Base-by-base conservation (phyloP, 2,797 vertebrate species). In the Australoheros facetus region DNA sequence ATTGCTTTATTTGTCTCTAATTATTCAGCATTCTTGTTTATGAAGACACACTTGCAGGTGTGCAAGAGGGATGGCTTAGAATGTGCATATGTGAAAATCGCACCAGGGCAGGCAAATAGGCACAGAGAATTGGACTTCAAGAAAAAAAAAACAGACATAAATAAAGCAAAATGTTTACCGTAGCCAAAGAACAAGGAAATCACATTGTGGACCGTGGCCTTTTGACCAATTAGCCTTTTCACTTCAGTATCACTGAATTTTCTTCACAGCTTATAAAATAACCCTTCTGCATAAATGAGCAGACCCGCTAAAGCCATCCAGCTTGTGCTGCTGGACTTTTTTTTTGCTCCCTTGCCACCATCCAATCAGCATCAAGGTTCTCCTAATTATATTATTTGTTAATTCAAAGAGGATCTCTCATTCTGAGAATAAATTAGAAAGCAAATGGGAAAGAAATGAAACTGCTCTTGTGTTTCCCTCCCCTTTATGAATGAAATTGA, bases 181-280 rank as follows among this genome's bases (percentile, higher is more conserved):
- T 17, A 77, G 42, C 14, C 21, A 53, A 64, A 55, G 30, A 56
- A 17, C 75, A 37, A 69, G 28, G 26, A 81, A 69, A 71, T 54
- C 28, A 45, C 34, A 62, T 42, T 1, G 32, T 64, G 34, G 28
- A 56, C 70, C 32, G 19, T 42, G 53, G 75, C 57, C 75, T 84
- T 88, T 89, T 85, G 85, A 81, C 85, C 56, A 91, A 88, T 93
- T 90, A 90, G 80, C 77, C 77, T 77, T 23, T 57, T 88, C 54
- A 51, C 16, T 82, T 58, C 28, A 45, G 55, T 60, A 60, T n/a
- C 26, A 56, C 37, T 39, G 55, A 76, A 57, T 76, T 81, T 79
- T 58, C 66, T 70, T 86, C 62, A 66, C 71, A 79, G 74, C 73
- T 77, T 59, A 70, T 55, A 85, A 87, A 82, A 88, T 70, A 85